These are phyloP conservation scores for Heliconius aoede DNA, from an alignment of 2,888 invertebrate genomes.

Conservation along the genomic window DNA sequence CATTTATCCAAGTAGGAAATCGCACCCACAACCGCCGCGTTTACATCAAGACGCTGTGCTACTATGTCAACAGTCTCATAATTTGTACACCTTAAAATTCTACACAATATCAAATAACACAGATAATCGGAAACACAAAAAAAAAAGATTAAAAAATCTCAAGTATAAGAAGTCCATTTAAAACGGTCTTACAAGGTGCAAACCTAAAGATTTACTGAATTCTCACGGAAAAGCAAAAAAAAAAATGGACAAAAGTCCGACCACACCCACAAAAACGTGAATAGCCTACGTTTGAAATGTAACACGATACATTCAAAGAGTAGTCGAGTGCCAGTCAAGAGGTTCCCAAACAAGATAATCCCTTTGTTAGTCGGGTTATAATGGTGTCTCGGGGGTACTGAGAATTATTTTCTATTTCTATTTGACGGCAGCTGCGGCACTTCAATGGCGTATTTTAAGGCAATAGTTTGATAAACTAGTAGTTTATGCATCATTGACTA, in stretches of 20 bases:
- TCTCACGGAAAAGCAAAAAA: conserved; percentile 58
- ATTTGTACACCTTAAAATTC: neutral
- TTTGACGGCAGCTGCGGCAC: conserved; percentile 71
- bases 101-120: conserved; percentile 1
- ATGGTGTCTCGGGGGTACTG: conserved; percentile 73
- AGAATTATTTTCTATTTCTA: conserved; percentile 73
- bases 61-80: too few relatives aligned
- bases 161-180: conserved; percentile 49
- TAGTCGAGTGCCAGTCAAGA: conserved; percentile 78
- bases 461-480: conserved; percentile 73
- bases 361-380: conserved; percentile 69
- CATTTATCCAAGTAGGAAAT: too few relatives aligned
- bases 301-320: conserved; percentile 76
- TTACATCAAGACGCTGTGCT: too few relatives aligned
- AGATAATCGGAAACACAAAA: neutral
- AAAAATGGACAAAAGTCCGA: conserved; percentile 45
- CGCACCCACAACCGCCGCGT: too few relatives aligned
- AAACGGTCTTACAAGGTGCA: conserved; percentile 41
- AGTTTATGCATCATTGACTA: conserved; percentile 54
- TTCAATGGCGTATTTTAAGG: conserved; percentile 71
- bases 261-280: conserved; percentile 76
- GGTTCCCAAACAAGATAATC: conserved; percentile 82
- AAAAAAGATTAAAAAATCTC: conserved; percentile 57
- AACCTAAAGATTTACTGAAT: conserved; percentile 58
- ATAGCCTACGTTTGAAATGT: conserved; percentile 67